A percentile compares a stretch with the other conserved stretches of the same genome.
Conservation (phyloP, 2,888 invertebrate genomes). For the Drosophila emarginata region DNA sequence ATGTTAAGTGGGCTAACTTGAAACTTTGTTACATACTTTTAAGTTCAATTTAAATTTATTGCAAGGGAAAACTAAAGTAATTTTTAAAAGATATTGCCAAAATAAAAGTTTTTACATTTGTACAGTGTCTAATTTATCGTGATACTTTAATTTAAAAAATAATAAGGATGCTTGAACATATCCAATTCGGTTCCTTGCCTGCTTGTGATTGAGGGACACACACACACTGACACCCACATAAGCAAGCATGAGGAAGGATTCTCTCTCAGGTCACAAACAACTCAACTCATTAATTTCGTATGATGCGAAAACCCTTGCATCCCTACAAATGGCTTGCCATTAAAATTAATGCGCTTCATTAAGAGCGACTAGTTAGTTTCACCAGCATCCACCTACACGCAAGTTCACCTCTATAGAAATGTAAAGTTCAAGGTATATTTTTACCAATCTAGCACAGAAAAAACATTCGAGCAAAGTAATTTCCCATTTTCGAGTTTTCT, state of each 20-base stretch:
- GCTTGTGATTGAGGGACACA: conserved; percentile 61
- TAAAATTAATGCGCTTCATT: conserved; percentile 71
- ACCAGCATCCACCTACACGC: conserved; percentile 5
- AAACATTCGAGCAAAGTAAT: background rate
- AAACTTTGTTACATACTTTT: background rate
- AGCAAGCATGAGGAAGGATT: conserved; percentile 36
- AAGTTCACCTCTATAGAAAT: conserved; percentile 25
- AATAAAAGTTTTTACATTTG: background rate
- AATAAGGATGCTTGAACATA: conserved; percentile 4
- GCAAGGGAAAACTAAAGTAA: background rate
- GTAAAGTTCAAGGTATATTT: conserved; percentile 57
- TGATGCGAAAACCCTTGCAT: conserved; percentile 29
- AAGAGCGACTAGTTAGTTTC: conserved; percentile 27
- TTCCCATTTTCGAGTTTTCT: conserved; percentile 13
- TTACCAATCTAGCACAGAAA: conserved; percentile 4
- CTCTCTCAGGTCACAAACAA: conserved; percentile 18
- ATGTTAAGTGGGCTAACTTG: background rate
- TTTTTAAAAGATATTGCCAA: background rate
- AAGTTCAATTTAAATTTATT: background rate
- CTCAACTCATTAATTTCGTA: conserved; percentile 59
- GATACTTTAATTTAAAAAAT: no score
- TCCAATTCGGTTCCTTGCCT: conserved; percentile 15
- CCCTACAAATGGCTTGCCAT: conserved; percentile 47
- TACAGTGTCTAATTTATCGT: background rate
- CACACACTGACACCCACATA: conserved; percentile 37